Base-by-base conservation (phyloP, 2,888 invertebrate species). In the Perithous albicinctus region DNA sequence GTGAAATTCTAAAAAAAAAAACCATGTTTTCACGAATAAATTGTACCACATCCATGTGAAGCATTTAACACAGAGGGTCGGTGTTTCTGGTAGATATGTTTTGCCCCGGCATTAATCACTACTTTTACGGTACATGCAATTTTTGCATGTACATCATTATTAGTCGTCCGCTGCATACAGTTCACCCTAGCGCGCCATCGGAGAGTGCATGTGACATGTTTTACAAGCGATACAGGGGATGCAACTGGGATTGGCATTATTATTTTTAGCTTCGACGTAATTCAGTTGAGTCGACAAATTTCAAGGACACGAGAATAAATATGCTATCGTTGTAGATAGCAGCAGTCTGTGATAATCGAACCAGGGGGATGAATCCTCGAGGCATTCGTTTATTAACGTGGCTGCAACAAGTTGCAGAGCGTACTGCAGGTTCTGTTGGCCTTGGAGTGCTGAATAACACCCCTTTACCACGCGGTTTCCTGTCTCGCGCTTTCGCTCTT, bases 331-430 rank as follows among this genome's bases (percentile, higher is more conserved):
- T 70, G 78, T 10, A 20, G 41, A 20, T 23, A 41, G 59, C 18
- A 72, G 76, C 12, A 29, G 23, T 43, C 75, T 76, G 76, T 76
- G 76, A 82, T 80, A 56, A 79, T 80, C 79, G 80, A 79, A 78
- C 78, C 15, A 59, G 41, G 18, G 75, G 61, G 46, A 54, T 61
- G 82, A 67, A 85, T 88, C 85, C 86, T 90, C 85, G 87, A 88
- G 87, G 88, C 88, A 79, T 90, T 90, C 90, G 89, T 91, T 91
- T 90, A 89, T 91, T 90, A 90, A 87, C 87, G 88, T 87, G 84
- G 84, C 90, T 85, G 91, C 91, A 91, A 91, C 91, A 91, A 91
- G 91, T 91, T 91, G 91, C 89, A 88, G 89, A 85, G 86, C 87
- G 85, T 85, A 87, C 85, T 83, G n/a, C n/a, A n/a, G 38, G 64